Evolutionary conservation across 2,113 vertebrate genomes (phyloP).

Genomic region (Toxotes chatareus): DNA sequence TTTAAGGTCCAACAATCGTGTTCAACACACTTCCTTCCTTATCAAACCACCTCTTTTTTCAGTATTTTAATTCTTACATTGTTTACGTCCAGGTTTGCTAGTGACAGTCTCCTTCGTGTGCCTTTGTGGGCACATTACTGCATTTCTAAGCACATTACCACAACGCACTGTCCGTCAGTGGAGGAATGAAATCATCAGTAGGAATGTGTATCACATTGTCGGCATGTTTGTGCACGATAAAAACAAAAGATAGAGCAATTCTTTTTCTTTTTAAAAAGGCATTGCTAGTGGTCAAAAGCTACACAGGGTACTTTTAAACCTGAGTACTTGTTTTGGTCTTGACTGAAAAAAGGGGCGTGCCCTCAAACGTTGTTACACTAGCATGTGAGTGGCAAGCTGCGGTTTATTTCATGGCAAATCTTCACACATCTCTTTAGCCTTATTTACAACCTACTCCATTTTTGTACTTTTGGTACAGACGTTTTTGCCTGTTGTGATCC

Average conservation of each 20-base stretch:
- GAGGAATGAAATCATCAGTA: not conserved
- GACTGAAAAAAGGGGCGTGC: not conserved
- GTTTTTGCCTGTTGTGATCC: not conserved
- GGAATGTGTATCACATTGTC: not conserved
- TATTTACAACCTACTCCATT: not conserved
- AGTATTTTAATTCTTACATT: not conserved
- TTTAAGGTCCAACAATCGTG: not conserved
- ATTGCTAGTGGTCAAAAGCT: not conserved
- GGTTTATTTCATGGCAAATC: not conserved
- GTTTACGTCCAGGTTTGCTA: not conserved
- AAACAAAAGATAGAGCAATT: not conserved
- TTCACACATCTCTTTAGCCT: not conserved
- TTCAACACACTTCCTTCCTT: not conserved
- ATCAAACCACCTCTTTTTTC: not conserved
- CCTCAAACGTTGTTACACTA: constrained; percentile 17
- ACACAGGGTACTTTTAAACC: not conserved
- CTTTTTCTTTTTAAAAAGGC: not conserved
- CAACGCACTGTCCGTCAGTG: too few relatives aligned
- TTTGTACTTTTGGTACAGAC: not conserved
- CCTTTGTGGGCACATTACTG: not conserved
- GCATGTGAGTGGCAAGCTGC: not conserved
- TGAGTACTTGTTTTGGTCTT: not conserved
- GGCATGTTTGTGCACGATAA: not conserved
- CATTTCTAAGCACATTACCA: too few relatives aligned
- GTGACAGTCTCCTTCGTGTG: not conserved